A percentile compares a stretch with the other conserved stretches of the same genome.
Evolutionary conservation across 2,113 vertebrate genomes (phyloP).

Genomic region (Aspiorhynchus laticeps): DNA sequence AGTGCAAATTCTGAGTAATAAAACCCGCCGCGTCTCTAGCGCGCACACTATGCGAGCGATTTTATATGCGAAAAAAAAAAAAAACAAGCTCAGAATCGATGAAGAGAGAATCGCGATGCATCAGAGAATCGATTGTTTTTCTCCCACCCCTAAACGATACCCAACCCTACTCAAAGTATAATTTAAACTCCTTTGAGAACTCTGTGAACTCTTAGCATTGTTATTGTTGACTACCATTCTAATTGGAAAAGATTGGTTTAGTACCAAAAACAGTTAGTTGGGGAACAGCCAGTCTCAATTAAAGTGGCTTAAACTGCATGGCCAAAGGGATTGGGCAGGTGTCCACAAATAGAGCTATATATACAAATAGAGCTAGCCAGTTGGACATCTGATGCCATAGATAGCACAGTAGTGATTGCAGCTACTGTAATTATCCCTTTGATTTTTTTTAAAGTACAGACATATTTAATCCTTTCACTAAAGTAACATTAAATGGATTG

Average conservation of each 20-base stretch:
- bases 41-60: no score
- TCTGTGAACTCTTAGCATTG: neutral
- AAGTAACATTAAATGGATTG: neutral
- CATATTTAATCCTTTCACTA: neutral
- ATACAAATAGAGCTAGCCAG: neutral
- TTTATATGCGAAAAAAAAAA: no score
- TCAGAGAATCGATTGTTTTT: no score
- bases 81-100: no score
- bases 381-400: slow-evolving; percentile 4
- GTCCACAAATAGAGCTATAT: no score
- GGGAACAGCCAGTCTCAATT: slow-evolving; percentile 7
- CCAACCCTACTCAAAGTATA: no score
- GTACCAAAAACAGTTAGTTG: neutral
- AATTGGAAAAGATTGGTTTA: neutral
- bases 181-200: neutral
- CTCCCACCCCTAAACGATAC: no score
- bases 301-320: neutral
- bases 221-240: neutral
- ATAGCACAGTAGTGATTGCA: neutral
- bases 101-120: no score
- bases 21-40: no score
- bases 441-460: neutral
- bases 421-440: slow-evolving; percentile 5
- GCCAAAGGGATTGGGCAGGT: neutral
- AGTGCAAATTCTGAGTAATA: no score